phyloP scores from a whole-genome alignment of 2,113 vertebrate species.

The Lota lota region DNA sequence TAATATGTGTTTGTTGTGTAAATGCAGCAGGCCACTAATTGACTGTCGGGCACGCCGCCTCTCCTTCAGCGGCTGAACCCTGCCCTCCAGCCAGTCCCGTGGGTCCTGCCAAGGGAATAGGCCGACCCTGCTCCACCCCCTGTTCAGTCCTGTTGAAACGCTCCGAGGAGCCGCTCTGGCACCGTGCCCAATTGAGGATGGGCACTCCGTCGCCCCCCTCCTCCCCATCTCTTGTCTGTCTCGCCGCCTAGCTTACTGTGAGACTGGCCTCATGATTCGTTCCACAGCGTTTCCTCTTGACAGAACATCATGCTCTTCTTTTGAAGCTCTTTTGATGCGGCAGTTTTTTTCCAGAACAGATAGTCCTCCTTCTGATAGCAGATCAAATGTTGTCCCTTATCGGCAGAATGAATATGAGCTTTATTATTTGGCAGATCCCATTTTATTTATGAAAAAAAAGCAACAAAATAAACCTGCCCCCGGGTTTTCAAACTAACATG shows the following conservation, averaged over 20 bases:
- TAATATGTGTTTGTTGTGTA: slow-evolving; percentile 65
- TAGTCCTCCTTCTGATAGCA: too few relatives aligned
- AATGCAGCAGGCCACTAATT: slow-evolving; percentile 67
- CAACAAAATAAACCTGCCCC: too few relatives aligned
- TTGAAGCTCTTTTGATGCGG: too few relatives aligned
- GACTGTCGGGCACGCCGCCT: slow-evolving; percentile 65
- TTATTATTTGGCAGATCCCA: too few relatives aligned
- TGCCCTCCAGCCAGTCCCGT: slow-evolving; percentile 61
- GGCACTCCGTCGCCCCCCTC: slow-evolving; percentile 22
- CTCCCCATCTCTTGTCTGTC: slow-evolving; percentile 16
- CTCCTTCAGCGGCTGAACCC: slow-evolving; percentile 70
- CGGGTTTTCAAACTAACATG: too few relatives aligned
- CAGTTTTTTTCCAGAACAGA: too few relatives aligned
- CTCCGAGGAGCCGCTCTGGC: slow-evolving; percentile 50
- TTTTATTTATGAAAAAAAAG: too few relatives aligned
- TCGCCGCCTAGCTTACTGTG: slow-evolving; percentile 15
- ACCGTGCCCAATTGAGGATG: slow-evolving; percentile 46
- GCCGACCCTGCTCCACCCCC: slow-evolving; percentile 37
- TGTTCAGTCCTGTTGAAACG: slow-evolving; percentile 28
- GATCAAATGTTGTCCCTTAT: too few relatives aligned
- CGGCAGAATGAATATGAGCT: too few relatives aligned
- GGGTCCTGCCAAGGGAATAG: slow-evolving; percentile 62
- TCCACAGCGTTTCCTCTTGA: neutral
- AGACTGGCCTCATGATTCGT: slow-evolving; percentile 28
- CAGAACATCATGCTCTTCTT: too few relatives aligned